Percentiles rank a stretch among this genome's conserved stretches.
These are phyloP conservation scores for Aptenodytes forsteri DNA, from an alignment of 2,113 vertebrate species.

Conservation along the genomic window DNA sequence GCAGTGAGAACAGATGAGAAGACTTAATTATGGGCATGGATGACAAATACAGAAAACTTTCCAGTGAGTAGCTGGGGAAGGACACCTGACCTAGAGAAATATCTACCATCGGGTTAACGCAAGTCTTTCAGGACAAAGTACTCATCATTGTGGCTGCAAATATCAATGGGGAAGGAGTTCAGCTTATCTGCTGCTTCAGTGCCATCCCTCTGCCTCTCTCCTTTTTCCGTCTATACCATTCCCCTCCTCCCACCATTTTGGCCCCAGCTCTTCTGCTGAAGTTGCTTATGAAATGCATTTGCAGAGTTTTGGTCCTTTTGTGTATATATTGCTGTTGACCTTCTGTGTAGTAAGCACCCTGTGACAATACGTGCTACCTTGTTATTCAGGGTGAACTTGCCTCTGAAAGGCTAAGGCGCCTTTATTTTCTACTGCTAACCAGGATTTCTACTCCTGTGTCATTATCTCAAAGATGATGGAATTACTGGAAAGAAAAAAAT, in stretches of 20 bases:
- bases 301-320: background rate
- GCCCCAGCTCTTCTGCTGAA: background rate
- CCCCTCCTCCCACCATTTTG: background rate
- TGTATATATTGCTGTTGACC: background rate
- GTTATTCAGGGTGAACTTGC: background rate
- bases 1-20: background rate
- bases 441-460: background rate
- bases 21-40: background rate
- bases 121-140: background rate
- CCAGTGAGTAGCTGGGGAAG: background rate
- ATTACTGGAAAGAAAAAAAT: background rate
- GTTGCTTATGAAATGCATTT: background rate
- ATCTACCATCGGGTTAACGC: background rate
- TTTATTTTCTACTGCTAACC: background rate
- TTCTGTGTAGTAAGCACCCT: background rate
- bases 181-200: background rate
- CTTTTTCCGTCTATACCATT: background rate
- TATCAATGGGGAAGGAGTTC: background rate
- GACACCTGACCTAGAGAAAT: background rate
- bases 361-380: background rate
- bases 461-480: background rate
- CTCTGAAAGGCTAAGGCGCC: background rate
- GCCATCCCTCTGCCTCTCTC: background rate
- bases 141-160: background rate
- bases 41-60: background rate